Base-by-base conservation (phyloP, 2,888 invertebrate genomes). In the Eristalis tenax region DNA sequence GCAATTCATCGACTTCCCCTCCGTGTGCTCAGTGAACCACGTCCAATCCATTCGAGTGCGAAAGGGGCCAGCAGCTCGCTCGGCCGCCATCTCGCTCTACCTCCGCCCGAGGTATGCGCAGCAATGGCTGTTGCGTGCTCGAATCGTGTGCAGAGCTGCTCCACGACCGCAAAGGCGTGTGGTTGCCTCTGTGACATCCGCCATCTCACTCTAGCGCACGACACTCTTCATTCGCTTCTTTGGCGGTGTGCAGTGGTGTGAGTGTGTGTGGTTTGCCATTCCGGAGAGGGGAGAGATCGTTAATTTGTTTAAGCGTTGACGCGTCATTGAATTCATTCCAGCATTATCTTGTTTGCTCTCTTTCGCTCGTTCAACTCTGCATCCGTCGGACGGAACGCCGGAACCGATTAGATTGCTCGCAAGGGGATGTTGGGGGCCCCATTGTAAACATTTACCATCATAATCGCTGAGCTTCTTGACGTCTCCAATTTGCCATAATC, bases 1-100 rank as follows among this genome's bases (percentile, higher is more conserved):
- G 71, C 71, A 87, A 76, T 87, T 87, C 87, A 87, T 87, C 40
- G 66, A 59, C 59, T 83, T 80, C 79, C 87, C 87, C 87, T 83
- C 23, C 43, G 28, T 38, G 18, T 11, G 22, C 22, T 15, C 40
- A 69, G 32, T 59, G 71, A 76, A 71, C 28, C 69, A 28, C 73
- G 38, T 69, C 87, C 86, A 86, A 86, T 86, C 86, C 83, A 69
- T 77, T 68, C 63, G n/a, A 57, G 56, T 59, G 28, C 26, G 71
- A 77, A 73, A 56, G 70, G 75, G 68, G 57, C 75, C 23, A 13
- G 40, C 79, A 83, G 59, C 61, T 65, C 66, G 38, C 35, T 43
- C 11, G 11, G 28, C 0, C 1, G 43, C 15, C 26, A 18, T 73
- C 63, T 79, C 68, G 28, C 66, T 57, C 76, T 43, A 15, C 5